A percentile compares a stretch with the other conserved stretches of the same genome.
These are phyloP conservation scores for Apoderus coryli DNA, from an alignment of 2,888 invertebrate species.

Conservation along the genomic window DNA sequence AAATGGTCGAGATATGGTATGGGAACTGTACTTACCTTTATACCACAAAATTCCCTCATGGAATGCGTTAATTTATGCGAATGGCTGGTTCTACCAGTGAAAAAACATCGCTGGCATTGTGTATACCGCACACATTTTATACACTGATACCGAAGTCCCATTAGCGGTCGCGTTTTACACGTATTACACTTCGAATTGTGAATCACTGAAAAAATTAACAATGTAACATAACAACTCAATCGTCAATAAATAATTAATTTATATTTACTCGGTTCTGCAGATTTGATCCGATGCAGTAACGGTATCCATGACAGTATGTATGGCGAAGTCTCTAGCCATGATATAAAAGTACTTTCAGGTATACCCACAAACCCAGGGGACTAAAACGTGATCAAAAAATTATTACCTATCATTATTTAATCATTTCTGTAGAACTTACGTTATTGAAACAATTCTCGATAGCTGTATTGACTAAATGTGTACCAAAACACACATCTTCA, in stretches of 20 bases:
- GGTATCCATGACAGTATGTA: conserved; percentile 51
- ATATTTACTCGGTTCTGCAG: conserved; percentile 40
- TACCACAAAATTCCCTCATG: conserved; percentile 45
- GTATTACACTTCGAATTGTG: conserved; percentile 46
- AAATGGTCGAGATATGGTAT: too few relatives aligned
- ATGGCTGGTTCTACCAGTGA: conserved; percentile 41
- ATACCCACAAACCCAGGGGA: conserved; percentile 56
- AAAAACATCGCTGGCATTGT: conserved; percentile 55
- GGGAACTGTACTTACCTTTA: conserved; percentile 24
- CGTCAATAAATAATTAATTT: conserved; percentile 3
- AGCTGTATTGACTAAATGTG: conserved; percentile 45
- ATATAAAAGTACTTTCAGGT: conserved; percentile 47
- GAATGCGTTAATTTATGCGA: conserved; percentile 52
- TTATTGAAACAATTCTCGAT: conserved; percentile 60
- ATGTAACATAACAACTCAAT: conserved; percentile 5
- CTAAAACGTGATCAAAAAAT: conserved; percentile 29
- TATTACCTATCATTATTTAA: too few relatives aligned
- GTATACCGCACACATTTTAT: conserved; percentile 48
- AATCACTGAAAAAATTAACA: conserved; percentile 29
- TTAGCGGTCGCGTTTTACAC: conserved; percentile 42
- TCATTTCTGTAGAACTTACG: conserved; percentile 34
- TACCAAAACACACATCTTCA: conserved; percentile 45
- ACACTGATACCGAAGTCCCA: conserved; percentile 49
- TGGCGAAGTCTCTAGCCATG: conserved; percentile 52
- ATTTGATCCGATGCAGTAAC: conserved; percentile 44